Percentiles rank a stretch among this genome's conserved stretches.
These are phyloP conservation scores for Pedicia rivosa DNA, from an alignment of 2,888 invertebrate genomes.

Conservation along the genomic window DNA sequence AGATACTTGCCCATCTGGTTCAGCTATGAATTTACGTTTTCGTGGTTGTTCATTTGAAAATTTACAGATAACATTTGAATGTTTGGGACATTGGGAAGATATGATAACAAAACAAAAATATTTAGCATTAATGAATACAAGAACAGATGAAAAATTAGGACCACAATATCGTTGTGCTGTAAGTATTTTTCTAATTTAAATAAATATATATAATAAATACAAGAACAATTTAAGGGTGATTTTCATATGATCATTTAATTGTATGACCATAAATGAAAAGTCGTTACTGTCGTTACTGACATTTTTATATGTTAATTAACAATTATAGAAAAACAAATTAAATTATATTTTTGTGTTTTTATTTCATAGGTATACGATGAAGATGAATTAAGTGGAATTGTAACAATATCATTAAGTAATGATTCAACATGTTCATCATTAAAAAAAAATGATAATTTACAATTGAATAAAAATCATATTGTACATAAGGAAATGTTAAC, in stretches of 20 bases:
- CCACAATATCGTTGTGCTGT: conserved; percentile 45
- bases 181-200: no score
- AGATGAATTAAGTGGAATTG: conserved; percentile 34
- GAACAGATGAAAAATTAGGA: conserved; percentile 23
- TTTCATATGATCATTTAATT: no score
- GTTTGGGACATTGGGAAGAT: conserved; percentile 46
- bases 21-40: conserved; percentile 38
- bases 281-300: no score
- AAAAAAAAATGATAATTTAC: conserved; percentile 1
- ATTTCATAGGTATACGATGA: conserved; percentile 32
- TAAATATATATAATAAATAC: no score
- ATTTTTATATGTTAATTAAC: no score
- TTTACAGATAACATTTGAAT: conserved; percentile 40
- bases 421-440: conserved; percentile 39
- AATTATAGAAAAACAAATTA: neutral
- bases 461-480: neutral
- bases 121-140: conserved; percentile 37
- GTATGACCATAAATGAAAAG: no score
- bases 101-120: conserved; percentile 37
- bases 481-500: conserved; percentile 37
- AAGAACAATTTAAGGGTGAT: no score
- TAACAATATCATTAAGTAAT: conserved; percentile 41
- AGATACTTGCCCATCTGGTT: conserved; percentile 43
- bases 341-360: conserved; percentile 4
- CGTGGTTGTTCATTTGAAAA: conserved; percentile 38